These are phyloP conservation scores for Anguilla obscura DNA, from an alignment of 2,797 vertebrate genomes.

Conservation along the genomic window DNA sequence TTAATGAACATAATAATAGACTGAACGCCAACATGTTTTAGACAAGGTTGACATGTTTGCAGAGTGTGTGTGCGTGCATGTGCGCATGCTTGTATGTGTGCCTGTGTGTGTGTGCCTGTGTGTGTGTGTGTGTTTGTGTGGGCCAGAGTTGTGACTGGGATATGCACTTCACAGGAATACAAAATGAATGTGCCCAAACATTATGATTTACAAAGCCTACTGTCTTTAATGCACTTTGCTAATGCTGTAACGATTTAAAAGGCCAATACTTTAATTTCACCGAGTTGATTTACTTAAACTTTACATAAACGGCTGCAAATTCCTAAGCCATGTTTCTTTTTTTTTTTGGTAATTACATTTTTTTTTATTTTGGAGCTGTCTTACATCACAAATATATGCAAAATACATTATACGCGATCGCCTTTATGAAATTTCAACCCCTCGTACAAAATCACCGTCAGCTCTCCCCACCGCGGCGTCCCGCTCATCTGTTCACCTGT, in stretches of 20 bases:
- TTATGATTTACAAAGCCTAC: not conserved
- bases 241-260: not conserved
- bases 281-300: not conserved
- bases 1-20: constrained; percentile 61
- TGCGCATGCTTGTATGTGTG: too few species aligned
- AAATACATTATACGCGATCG: too few species aligned
- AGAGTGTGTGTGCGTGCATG: not conserved
- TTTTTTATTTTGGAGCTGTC: too few species aligned
- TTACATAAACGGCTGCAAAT: not conserved
- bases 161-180: not conserved
- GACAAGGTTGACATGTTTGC: not conserved
- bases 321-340: not conserved
- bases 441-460: not conserved
- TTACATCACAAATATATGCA: too few species aligned
- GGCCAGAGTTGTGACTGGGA: not conserved
- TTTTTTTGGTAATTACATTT: not conserved
- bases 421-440: not conserved
- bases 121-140: not conserved
- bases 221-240: not conserved
- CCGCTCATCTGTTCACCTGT: not conserved
- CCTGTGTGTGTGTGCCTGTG: too few species aligned
- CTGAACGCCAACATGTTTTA: not conserved
- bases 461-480: too few species aligned
- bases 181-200: not conserved
- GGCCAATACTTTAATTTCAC: not conserved